These are phyloP conservation scores for Griposia aprilina DNA, from an alignment of 2,888 invertebrate species.

Conservation along the genomic window DNA sequence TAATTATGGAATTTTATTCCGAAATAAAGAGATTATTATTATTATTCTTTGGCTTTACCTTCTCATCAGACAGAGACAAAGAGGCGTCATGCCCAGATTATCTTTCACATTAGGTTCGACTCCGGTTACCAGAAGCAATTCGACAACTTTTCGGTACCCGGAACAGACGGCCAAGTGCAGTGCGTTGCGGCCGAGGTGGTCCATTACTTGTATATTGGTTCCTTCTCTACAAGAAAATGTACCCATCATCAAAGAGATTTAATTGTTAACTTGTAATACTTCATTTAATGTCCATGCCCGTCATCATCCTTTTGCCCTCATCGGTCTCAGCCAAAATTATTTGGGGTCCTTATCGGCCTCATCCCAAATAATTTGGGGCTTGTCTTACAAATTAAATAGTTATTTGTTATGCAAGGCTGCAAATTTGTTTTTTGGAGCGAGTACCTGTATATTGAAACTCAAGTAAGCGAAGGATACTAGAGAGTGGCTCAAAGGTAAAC, in stretches of 20 bases:
- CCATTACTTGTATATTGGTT: slow-evolving; percentile 76
- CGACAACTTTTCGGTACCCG: slow-evolving; percentile 72
- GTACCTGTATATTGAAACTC: no score
- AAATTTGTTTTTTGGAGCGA: no score
- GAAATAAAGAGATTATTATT: no score
- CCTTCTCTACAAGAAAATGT: slow-evolving; percentile 68
- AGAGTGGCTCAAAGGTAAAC: no score
- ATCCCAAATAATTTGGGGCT: not conserved
- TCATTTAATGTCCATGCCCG: no score
- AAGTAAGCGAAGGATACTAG: no score
- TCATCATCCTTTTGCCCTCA: not conserved
- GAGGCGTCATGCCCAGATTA: slow-evolving; percentile 85
- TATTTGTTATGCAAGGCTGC: no score
- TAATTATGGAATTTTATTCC: no score
- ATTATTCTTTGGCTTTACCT: slow-evolving; percentile 70
- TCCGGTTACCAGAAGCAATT: slow-evolving; percentile 77
- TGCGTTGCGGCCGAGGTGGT: slow-evolving; percentile 83
- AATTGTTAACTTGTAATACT: no score
- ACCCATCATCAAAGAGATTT: not conserved
- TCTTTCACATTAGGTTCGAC: slow-evolving; percentile 81
- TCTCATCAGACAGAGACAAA: slow-evolving; percentile 84
- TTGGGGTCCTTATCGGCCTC: no score
- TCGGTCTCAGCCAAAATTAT: not conserved
- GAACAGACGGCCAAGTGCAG: slow-evolving; percentile 83
- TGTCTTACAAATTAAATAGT: no score